Percentiles rank a stretch among this genome's conserved stretches.
Evolutionary conservation across 2,113 vertebrate genomes (phyloP).

Genomic region (Coracopsis vasa): DNA sequence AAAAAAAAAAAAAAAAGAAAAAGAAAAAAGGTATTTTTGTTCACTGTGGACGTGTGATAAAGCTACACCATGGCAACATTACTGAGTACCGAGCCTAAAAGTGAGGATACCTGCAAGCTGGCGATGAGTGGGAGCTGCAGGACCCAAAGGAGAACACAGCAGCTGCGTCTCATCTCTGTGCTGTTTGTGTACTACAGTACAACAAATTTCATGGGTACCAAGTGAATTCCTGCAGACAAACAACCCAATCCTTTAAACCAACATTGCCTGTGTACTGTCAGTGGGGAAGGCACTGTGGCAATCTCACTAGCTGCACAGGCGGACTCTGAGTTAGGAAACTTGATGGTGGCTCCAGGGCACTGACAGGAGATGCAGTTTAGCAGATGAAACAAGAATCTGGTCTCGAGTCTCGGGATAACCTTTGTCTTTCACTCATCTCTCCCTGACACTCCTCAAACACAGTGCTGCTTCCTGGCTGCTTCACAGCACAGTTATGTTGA

Average conservation of each 20-base stretch:
- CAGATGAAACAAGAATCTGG: not conserved
- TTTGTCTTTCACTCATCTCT: not conserved
- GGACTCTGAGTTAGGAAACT: accelerated
- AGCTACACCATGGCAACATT: not conserved
- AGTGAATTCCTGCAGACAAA: not conserved
- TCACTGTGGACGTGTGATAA: not conserved
- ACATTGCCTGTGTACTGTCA: not conserved
- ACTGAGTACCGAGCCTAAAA: not conserved
- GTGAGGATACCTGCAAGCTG: not conserved
- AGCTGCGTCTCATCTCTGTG: not conserved
- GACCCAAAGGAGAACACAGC: not conserved
- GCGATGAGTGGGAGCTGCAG: not conserved
- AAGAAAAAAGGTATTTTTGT: not conserved
- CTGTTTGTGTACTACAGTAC: not conserved
- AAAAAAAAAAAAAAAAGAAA: not conserved
- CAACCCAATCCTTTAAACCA: not conserved
- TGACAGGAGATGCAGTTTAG: not conserved
- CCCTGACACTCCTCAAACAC: accelerated
- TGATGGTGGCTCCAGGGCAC: not conserved
- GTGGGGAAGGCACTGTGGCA: not conserved
- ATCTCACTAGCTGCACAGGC: not conserved
- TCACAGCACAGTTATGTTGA: not conserved
- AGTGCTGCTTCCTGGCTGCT: not conserved
- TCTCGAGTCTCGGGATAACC: not conserved
- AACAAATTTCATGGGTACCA: not conserved